These are phyloP conservation scores for Nyctereutes procyonoides DNA, from an alignment of 2,113 vertebrate genomes.

Conservation along the genomic window DNA sequence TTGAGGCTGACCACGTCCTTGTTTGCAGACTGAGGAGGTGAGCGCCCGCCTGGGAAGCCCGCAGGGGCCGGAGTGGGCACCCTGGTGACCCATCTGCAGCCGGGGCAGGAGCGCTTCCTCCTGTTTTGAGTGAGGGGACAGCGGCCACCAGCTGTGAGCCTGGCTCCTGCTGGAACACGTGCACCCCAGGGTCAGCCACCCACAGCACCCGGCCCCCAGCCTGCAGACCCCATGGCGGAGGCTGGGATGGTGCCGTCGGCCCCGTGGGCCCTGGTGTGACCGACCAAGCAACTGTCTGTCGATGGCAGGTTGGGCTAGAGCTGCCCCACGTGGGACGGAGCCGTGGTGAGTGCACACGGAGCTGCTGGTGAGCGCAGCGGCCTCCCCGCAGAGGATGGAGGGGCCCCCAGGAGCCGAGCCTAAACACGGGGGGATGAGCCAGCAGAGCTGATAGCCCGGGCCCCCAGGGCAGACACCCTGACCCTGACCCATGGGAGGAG, in stretches of 20 bases:
- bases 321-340: neutral
- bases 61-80: fast-evolving
- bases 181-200: neutral
- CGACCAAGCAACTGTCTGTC: neutral
- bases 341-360: neutral
- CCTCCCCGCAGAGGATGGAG: neutral
- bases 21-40: neutral
- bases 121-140: neutral
- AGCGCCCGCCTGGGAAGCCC: neutral
- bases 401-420: neutral
- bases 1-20: neutral
- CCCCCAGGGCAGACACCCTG: fast-evolving
- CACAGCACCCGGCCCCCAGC: neutral
- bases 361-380: neutral
- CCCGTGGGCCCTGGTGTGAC: neutral
- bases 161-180: too few relatives aligned
- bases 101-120: neutral
- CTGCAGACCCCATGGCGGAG: neutral
- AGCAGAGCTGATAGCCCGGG: neutral
- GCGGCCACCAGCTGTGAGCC: neutral
- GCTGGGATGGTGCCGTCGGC: neutral
- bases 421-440: neutral
- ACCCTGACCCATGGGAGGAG: neutral
- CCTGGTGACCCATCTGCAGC: neutral
- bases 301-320: neutral